Percentiles rank a stretch among this genome's conserved stretches.
Conservation (phyloP, 2,113 vertebrate species). For the Gobio gobio region DNA sequence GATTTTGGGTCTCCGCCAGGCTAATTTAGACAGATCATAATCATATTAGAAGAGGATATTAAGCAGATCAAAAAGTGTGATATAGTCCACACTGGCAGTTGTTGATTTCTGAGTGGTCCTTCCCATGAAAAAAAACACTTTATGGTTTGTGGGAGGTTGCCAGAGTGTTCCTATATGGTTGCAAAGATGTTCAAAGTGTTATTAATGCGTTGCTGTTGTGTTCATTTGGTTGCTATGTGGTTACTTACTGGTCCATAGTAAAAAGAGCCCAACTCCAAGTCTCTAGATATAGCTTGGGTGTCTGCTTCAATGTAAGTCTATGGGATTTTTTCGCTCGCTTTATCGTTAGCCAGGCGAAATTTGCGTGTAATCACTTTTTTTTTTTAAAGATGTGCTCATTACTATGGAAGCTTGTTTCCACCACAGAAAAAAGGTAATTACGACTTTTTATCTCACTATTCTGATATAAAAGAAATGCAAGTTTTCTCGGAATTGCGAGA, state of each 20-base stretch:
- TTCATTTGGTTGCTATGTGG: background rate
- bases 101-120: background rate
- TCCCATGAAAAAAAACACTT: background rate
- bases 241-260: background rate
- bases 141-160: slow-evolving; percentile 2
- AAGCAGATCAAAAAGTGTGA: background rate
- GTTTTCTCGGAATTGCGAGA: too few species aligned
- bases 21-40: background rate
- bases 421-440: too few species aligned
- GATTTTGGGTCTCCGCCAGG: slow-evolving; percentile 4
- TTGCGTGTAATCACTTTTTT: background rate
- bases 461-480: too few species aligned
- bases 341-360: background rate
- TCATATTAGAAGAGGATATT: background rate
- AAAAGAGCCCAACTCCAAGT: background rate
- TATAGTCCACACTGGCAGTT: background rate
- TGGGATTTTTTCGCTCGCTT: background rate
- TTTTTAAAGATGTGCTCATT: background rate
- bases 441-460: too few species aligned
- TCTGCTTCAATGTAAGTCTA: background rate
- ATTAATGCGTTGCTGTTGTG: background rate
- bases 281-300: background rate
- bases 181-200: background rate
- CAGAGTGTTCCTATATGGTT: background rate
- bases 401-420: too few species aligned